phyloP scores from a whole-genome alignment of 1,140 invertebrate genomes.

The Drosophila lacteicornis region DNA sequence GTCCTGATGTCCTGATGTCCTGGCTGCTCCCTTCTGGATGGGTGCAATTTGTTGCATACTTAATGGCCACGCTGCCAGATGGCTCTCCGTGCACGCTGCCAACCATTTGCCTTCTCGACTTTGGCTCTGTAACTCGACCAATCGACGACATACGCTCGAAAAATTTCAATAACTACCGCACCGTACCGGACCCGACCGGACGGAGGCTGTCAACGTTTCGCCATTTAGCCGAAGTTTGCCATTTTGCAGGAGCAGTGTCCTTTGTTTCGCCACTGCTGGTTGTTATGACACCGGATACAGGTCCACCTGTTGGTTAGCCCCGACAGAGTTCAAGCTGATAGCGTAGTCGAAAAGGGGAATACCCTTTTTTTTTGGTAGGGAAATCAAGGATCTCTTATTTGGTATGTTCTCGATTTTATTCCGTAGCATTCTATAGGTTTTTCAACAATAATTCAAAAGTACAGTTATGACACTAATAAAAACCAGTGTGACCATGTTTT shows the following conservation, averaged over 20 bases:
- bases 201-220: slow-evolving; percentile 23
- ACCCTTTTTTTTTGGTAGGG: background rate
- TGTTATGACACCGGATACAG: slow-evolving; percentile 40
- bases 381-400: too few species aligned
- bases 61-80: slow-evolving; percentile 36
- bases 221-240: slow-evolving; percentile 34
- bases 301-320: slow-evolving; percentile 54
- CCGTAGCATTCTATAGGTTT: too few species aligned
- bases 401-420: too few species aligned
- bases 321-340: background rate
- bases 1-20: background rate
- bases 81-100: too few species aligned
- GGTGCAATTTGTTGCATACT: slow-evolving; percentile 68
- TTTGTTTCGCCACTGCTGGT: slow-evolving; percentile 12
- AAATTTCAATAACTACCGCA: slow-evolving; percentile 73
- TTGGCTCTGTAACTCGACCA: slow-evolving; percentile 44
- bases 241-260: background rate
- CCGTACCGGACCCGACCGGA: background rate
- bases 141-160: slow-evolving; percentile 63
- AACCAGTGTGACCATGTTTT: too few species aligned
- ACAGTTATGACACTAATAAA: too few species aligned
- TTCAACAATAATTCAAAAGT: too few species aligned
- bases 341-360: background rate
- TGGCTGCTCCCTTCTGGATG: background rate
- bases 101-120: slow-evolving; percentile 17